A percentile compares a stretch with the other conserved stretches of the same genome.
Evolutionary conservation across 2,113 vertebrate genomes (phyloP).

Genomic region (Myodes glareolus): DNA sequence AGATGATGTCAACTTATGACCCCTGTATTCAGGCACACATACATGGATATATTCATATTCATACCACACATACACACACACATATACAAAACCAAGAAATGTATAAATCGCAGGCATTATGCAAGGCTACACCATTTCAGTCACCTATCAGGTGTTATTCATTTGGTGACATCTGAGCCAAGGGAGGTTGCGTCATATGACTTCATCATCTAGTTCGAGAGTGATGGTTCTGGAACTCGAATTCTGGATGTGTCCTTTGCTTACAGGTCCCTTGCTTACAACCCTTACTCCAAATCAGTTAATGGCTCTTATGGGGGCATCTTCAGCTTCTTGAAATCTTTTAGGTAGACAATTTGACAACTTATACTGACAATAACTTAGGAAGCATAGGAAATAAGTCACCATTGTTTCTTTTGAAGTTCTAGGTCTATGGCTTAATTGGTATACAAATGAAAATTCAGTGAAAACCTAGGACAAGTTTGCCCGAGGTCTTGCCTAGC

Average conservation of each 20-base stretch:
- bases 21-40: background rate
- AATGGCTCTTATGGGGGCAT: background rate
- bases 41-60: background rate
- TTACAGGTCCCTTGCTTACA: background rate
- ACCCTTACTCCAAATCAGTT: background rate
- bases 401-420: conserved; percentile 49
- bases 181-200: background rate
- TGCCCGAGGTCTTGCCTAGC: conserved; percentile 57
- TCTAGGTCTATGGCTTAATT: conserved; percentile 67
- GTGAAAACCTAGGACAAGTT: background rate
- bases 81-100: background rate
- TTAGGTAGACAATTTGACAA: conserved; percentile 35
- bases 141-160: background rate
- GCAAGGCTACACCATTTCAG: background rate
- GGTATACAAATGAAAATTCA: conserved; percentile 65
- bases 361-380: conserved; percentile 15
- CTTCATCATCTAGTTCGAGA: background rate
- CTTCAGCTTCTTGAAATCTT: background rate
- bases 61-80: background rate
- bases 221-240: conserved; percentile 4
- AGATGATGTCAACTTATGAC: background rate
- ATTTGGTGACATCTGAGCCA: background rate
- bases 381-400: conserved; percentile 50
- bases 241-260: background rate
- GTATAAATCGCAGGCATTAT: background rate